Base-by-base conservation (phyloP, 2,888 invertebrate genomes). In the Microplitis manilae region DNA sequence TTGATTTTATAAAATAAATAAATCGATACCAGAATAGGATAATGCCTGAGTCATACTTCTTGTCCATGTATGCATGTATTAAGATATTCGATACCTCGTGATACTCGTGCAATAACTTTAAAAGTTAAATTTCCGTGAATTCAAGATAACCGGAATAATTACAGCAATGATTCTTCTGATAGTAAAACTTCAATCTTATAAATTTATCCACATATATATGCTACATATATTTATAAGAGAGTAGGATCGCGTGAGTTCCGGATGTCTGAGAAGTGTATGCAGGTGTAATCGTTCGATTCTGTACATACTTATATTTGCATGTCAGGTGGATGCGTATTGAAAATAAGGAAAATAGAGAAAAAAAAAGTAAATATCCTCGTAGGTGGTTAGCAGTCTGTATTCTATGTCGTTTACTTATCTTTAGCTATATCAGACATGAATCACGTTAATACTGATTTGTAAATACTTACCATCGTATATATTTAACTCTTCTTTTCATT, bases 111-210 rank as follows among this genome's bases (percentile, higher is more conserved):
- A 41, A 70, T 72, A 61, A 61, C 15, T 60, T 30, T 62, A 39
- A 15, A 38, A 72, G 72, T 72, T 30, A 39, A 72, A 62, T 72
- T 72, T 62, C 72, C 40, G 13, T 40, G 61, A 62, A 72, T 72
- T 30, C 62, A 8, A 61, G 72, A 72, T 72, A 72, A 62, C 15
- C 62, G 7, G 60, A 62, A 72, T 72, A 72, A 72, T 72, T 72
- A 72, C 17, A 9, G 72, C 72, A 72, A 72, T 72, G 62, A 72
- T 60, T 72, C 61, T 39, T 72, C 15, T 39, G 72, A 72, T 72
- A 72, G 62, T 15, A 38, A 61, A 39, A 62, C 62, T 38, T 62
- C n/a, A 60, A 61, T 72, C 38, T 50, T 50, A 50, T 50, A 50
- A 50, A 50, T 50, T 50, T 50, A 50, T 50, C 50, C 50, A 50